phyloP scores from a whole-genome alignment of 2,888 invertebrate genomes.

The Pollenia angustigena region DNA sequence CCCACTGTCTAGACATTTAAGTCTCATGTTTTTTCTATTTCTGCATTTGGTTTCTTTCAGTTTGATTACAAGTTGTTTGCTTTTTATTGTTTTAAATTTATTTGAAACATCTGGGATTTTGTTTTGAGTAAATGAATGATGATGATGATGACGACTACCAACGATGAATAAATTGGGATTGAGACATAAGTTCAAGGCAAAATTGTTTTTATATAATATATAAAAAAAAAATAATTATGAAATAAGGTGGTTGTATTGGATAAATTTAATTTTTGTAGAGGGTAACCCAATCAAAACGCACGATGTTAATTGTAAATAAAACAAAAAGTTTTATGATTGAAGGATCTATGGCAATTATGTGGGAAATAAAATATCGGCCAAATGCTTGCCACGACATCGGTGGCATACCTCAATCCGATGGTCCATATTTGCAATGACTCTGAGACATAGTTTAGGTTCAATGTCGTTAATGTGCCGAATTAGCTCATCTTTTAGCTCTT shows the following conservation, averaged over 20 bases:
- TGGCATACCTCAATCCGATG: too few species aligned
- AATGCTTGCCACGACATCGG: too few species aligned
- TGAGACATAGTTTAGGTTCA: too few species aligned
- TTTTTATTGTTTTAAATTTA: constrained; percentile 75
- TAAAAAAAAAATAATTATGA: neutral
- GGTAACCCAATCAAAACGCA: too few species aligned
- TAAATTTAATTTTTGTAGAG: neutral
- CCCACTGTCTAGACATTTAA: constrained; percentile 62
- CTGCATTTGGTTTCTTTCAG: constrained; percentile 49
- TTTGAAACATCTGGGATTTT: constrained; percentile 72
- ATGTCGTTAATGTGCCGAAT: too few species aligned
- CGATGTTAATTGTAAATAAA: too few species aligned
- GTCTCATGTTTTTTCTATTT: constrained; percentile 57
- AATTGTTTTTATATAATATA: neutral
- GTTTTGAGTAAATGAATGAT: constrained; percentile 15
- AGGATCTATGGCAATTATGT: too few species aligned
- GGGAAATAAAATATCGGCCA: too few species aligned
- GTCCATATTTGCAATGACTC: too few species aligned
- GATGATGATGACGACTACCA: neutral
- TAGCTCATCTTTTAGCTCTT: too few species aligned
- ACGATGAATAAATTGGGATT: neutral
- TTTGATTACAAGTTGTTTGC: constrained; percentile 40
- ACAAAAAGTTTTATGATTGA: too few species aligned
- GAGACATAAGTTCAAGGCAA: constrained; percentile 12
- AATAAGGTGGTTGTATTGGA: too few species aligned